These are phyloP conservation scores for Malacosoma neustria DNA, from an alignment of 2,888 invertebrate genomes.

Conservation along the genomic window DNA sequence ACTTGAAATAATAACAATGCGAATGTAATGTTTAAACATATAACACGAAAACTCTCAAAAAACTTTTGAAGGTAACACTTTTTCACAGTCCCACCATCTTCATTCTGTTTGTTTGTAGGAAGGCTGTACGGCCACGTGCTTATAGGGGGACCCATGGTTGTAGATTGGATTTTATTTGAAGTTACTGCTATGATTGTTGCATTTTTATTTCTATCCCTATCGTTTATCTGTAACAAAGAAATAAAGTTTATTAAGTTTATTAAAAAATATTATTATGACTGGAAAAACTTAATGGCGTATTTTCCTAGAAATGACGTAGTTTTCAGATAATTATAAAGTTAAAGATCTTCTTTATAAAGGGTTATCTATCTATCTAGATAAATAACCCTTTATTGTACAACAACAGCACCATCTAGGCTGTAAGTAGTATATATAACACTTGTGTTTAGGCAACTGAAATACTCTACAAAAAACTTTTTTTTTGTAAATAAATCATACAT, in stretches of 20 bases:
- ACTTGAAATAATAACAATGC: slow-evolving; percentile 43
- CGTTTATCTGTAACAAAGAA: slow-evolving; percentile 37
- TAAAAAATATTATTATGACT: not conserved
- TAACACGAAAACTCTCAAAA: slow-evolving; percentile 34
- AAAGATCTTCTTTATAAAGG: too few species aligned
- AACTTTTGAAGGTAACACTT: slow-evolving; percentile 32
- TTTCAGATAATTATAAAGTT: too few species aligned
- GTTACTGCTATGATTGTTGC: slow-evolving; percentile 31
- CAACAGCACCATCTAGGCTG: too few species aligned
- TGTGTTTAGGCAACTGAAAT: too few species aligned
- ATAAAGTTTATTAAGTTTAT: slow-evolving; percentile 2
- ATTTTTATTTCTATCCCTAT: slow-evolving; percentile 18
- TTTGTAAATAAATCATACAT: too few species aligned
- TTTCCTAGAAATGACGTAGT: too few species aligned
- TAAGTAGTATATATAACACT: too few species aligned
- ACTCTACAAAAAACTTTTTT: too few species aligned
- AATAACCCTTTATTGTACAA: too few species aligned
- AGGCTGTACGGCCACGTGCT: slow-evolving; percentile 47
- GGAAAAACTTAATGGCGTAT: too few species aligned
- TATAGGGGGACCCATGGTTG: slow-evolving; percentile 62
- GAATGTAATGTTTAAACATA: slow-evolving; percentile 47
- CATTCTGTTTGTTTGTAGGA: slow-evolving; percentile 23
- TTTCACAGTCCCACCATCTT: slow-evolving; percentile 18
- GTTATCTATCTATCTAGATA: too few species aligned
- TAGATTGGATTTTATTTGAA: slow-evolving; percentile 16